Percentiles rank a stretch among this genome's conserved stretches.
Evolutionary conservation across 2,113 vertebrate species (phyloP).

Genomic region (Atlantisia rogersi): DNA sequence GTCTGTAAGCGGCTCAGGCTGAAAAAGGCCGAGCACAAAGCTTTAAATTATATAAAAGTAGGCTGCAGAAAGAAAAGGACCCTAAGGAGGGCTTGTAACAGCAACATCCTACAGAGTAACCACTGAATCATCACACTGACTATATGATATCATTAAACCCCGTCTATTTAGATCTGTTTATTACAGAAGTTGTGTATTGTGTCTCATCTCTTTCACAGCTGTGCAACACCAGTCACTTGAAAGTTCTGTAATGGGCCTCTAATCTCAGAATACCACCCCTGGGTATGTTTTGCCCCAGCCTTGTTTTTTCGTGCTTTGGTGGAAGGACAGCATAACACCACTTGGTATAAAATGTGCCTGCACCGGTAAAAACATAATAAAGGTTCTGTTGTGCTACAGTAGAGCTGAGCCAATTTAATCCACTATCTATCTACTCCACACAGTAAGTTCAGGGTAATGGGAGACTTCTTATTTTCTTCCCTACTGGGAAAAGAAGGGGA

Average conservation of each 20-base stretch:
- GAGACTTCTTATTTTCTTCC: neutral
- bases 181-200: neutral
- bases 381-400: neutral
- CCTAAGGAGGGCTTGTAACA: conserved; percentile 13
- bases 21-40: conserved; percentile 16
- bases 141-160: neutral
- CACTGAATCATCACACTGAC: conserved; percentile 15
- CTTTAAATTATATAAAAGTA: conserved; percentile 13
- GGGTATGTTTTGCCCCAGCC: neutral
- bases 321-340: neutral
- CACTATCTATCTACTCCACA: neutral
- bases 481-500: neutral
- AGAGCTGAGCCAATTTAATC: neutral
- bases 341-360: neutral
- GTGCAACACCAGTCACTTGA: neutral
- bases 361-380: neutral
- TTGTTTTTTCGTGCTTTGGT: neutral
- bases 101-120: neutral
- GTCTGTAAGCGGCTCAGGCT: neutral
- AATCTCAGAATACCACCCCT: neutral
- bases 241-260: neutral
- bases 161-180: neutral
- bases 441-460: neutral
- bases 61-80: neutral
- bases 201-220: neutral